A percentile compares a stretch with the other conserved stretches of the same genome.
Conservation (phyloP, 2,797 vertebrate genomes). For the Macropodus opercularis region DNA sequence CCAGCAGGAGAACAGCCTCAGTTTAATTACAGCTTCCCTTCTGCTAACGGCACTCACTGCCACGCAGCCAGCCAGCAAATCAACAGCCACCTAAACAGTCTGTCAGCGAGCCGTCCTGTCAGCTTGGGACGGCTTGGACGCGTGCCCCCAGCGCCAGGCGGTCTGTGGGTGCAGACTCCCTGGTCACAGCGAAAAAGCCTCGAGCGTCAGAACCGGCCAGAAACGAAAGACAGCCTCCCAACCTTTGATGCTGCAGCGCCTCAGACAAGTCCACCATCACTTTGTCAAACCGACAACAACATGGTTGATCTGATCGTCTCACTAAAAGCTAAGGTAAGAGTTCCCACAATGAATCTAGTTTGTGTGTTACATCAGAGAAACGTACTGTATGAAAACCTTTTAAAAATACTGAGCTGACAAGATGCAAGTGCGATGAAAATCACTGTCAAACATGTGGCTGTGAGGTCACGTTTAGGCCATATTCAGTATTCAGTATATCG, state of each 20-base stretch:
- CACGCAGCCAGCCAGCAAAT: conserved; percentile 58
- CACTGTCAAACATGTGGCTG: too few species aligned
- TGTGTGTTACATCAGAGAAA: neutral
- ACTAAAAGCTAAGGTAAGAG: too few species aligned
- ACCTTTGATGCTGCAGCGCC: conserved; percentile 9
- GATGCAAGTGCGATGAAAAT: neutral
- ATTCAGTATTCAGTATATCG: too few species aligned
- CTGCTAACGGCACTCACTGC: conserved; percentile 56
- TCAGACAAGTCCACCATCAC: conserved; percentile 18
- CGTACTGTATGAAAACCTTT: too few species aligned
- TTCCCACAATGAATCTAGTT: conserved; percentile 4
- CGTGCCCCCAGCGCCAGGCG: conserved; percentile 51
- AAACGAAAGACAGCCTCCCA: conserved; percentile 37
- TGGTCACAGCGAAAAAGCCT: conserved; percentile 20
- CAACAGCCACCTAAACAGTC: conserved; percentile 61
- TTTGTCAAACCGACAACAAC: too few species aligned
- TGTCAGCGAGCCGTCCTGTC: conserved; percentile 63
- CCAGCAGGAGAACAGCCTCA: conserved; percentile 52
- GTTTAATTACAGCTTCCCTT: conserved; percentile 72
- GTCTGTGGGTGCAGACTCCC: conserved; percentile 39
- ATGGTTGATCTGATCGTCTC: too few species aligned
- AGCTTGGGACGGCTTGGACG: conserved; percentile 51
- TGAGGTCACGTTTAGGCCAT: too few species aligned
- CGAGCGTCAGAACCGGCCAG: conserved; percentile 21
- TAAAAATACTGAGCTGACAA: neutral